Evolutionary conservation across 2,888 invertebrate genomes (phyloP), one percentile per base, ranked within the genome.

Genomic region (Orchesella flavescens): DNA sequence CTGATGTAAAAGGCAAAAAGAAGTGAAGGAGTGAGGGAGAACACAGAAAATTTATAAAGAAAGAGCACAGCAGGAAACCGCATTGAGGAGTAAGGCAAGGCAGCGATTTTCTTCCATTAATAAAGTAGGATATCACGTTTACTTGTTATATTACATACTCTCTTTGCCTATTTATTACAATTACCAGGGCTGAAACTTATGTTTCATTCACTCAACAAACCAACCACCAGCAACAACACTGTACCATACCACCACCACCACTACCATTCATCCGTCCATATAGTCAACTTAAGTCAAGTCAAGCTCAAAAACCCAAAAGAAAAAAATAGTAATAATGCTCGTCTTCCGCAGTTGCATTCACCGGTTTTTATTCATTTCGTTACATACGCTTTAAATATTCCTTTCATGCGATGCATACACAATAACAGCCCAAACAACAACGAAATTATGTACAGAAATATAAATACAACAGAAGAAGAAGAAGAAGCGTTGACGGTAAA

Each of bases 41-140:
- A 34, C 34, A 34, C 34, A 34, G 34, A 49, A 15, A 49, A 49
- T 7, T 15, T 49, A 49, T 49, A 49, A 44, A 12, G 59, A 59
- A 59, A 59, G 59, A 21, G 59, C 59, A 59, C 59, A 59, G 19
- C 59, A 59, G 59, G 59, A 59, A 59, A 59, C 59, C 59, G 59
- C 59, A 59, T 17, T 59, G 19, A 19, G 59, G 59, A 59, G 17
- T 10, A 59, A 59, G 59, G 59, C 59, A 59, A 19, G 12, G 49
- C 59, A 19, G 21, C 59, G 59, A 59, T 59, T 59, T 59, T 19
- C 59, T 59, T 59, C 21, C 59, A 59, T 59, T 59, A 21, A 59
- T 59, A 59, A 59, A 59, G 59, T 59, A 59, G 59, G 59, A 59
- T 59, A 17, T 59, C 59, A 21, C 49, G 49, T 49, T 49, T 49